phyloP scores from a whole-genome alignment of 2,797 vertebrate species.

The Menidia menidia region DNA sequence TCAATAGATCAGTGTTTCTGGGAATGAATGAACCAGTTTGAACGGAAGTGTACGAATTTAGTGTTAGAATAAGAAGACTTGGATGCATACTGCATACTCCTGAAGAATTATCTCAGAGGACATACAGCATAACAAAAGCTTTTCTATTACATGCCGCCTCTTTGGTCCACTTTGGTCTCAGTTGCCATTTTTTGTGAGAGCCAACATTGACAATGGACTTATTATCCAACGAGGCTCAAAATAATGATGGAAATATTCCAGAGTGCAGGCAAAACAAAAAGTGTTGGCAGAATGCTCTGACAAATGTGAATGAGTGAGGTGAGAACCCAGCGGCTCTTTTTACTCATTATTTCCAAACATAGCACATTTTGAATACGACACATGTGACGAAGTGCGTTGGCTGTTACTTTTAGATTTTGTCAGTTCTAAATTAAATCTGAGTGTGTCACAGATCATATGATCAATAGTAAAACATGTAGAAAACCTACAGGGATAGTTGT shows the following conservation, averaged over 20 bases:
- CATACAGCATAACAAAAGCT: background rate
- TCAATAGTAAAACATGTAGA: no score
- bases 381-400: background rate
- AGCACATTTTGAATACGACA: background rate
- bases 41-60: no score
- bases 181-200: slow-evolving; percentile 15
- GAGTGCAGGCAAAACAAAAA: background rate
- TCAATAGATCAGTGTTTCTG: background rate
- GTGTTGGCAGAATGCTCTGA: background rate
- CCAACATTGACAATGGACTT: background rate
- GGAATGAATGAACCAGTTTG: background rate
- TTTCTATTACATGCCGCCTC: background rate
- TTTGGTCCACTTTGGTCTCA: slow-evolving; percentile 1
- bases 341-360: background rate
- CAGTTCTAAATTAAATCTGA: no score
- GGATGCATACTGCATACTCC: no score
- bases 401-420: no score
- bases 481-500: no score
- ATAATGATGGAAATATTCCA: slow-evolving; percentile 8
- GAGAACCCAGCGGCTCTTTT: background rate
- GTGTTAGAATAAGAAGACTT: no score
- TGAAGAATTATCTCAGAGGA: no score
- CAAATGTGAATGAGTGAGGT: slow-evolving; percentile 8
- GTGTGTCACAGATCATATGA: no score
- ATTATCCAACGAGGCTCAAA: slow-evolving; percentile 18